A percentile compares a stretch with the other conserved stretches of the same genome.
phyloP scores from a whole-genome alignment of 2,888 invertebrate genomes.

The Lissonota sp. region DNA sequence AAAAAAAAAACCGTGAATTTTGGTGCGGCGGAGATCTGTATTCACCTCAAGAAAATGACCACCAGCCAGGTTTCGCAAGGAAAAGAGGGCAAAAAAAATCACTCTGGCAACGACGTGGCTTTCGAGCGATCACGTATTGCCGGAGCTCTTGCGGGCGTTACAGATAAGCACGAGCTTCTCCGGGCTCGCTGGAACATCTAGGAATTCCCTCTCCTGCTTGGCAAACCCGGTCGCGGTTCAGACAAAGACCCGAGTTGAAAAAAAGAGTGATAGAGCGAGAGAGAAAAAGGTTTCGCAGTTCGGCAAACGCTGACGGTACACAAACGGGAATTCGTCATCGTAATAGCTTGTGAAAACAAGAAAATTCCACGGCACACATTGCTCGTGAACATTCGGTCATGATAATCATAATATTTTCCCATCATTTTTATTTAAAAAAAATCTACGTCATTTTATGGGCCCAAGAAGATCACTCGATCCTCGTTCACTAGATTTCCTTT shows the following conservation, averaged over 20 bases:
- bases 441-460: too few relatives aligned
- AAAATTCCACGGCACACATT: conserved; percentile 4
- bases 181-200: conserved; percentile 32
- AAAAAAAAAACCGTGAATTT: too few relatives aligned
- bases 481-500: too few relatives aligned
- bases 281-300: neutral
- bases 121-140: conserved; percentile 54
- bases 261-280: neutral
- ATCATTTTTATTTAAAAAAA: too few relatives aligned
- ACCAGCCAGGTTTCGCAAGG: too few relatives aligned
- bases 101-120: conserved; percentile 28
- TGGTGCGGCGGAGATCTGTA: too few relatives aligned
- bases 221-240: conserved; percentile 33
- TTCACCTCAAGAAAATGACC: too few relatives aligned
- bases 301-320: conserved; percentile 22
- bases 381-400: conserved; percentile 1
- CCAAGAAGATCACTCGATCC: too few relatives aligned
- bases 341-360: conserved; percentile 32
- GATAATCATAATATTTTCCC: neutral
- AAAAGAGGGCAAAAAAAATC: too few relatives aligned
- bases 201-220: conserved; percentile 38
- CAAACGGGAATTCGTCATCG: conserved; percentile 31
- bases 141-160: conserved; percentile 41
- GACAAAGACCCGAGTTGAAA: conserved; percentile 4
- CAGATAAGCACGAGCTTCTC: conserved; percentile 42